These are phyloP conservation scores for Motacilla alba DNA, from an alignment of 2,113 vertebrate species.

Conservation along the genomic window DNA sequence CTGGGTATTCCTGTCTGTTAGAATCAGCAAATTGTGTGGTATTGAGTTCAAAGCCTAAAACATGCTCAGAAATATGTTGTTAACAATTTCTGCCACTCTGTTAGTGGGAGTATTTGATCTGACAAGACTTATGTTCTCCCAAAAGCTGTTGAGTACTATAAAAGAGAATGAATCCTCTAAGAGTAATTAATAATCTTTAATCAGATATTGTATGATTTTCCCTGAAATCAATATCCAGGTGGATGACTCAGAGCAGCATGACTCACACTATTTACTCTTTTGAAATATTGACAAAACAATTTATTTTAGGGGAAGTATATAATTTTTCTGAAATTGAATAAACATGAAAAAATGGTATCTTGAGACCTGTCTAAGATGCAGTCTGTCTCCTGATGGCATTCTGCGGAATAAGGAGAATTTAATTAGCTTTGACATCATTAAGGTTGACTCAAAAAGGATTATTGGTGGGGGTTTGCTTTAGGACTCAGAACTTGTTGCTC, in stretches of 20 bases:
- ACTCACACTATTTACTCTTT: not conserved
- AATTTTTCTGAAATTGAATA: not conserved
- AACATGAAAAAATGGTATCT: not conserved
- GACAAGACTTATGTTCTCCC: not conserved
- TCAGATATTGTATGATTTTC: not conserved
- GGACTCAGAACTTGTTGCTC: not conserved
- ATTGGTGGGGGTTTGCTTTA: not conserved
- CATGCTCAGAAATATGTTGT: not conserved
- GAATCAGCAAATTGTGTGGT: not conserved
- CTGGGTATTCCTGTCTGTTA: not conserved
- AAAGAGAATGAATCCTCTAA: not conserved
- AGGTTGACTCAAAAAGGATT: not conserved
- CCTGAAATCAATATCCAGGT: not conserved
- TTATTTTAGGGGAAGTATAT: not conserved
- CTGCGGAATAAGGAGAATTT: not conserved
- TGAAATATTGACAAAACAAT: slow-evolving; percentile 19
- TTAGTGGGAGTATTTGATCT: slow-evolving; percentile 14
- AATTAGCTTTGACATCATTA: not conserved
- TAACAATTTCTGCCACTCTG: not conserved
- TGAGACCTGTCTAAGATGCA: not conserved
- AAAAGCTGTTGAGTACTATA: not conserved
- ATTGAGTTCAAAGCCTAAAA: not conserved
- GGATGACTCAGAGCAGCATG: not conserved
- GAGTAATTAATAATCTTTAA: slow-evolving; percentile 17
- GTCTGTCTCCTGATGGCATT: not conserved